Base-by-base conservation (phyloP, 1,140 invertebrate species). In the Aricia agestis region DNA sequence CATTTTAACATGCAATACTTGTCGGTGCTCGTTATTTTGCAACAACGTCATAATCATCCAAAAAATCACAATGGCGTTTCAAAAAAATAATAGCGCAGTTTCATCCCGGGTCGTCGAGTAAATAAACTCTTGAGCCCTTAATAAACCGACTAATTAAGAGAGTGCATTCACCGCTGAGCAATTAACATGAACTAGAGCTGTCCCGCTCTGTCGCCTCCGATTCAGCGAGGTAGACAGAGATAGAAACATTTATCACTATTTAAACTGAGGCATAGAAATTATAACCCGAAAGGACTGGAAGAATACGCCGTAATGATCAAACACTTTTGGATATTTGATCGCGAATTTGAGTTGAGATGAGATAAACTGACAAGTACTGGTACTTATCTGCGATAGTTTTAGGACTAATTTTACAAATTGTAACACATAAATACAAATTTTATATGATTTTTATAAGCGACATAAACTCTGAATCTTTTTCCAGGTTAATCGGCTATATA, bases 61-160 rank as follows among this genome's bases (percentile, higher is more conserved):
- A 52, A 52, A 52, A 52, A 52, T 4, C 45, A 52, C 45, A 52
- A 52, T 52, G 45, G 45, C 45, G 45, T 11, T 52, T 63, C 3
- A 63, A 4, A 63, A 63, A 63, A 63, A 63, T 63, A 63, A 63
- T 63, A 63, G 59, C 18, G 7, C 59, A 63, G 59, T 63, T 59
- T 63, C 59, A 63, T 31, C 59, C 59, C 18, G 9, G 59, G 59
- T 19, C 59, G 18, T 63, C 17, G 6, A 63, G 65, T 73, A 73
- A 77, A 72, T 67, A 74, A 72, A 75, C 73, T 75, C 81, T 85
- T 81, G 79, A 82, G 78, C 80, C 76, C 72, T 79, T 74, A 84
- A 85, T 82, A 85, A 85, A 82, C 79, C 79, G 77, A 76, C 83
- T 84, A 85, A 85, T 85, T 85, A 85, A 83, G 79, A 76, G 78